phyloP scores from a whole-genome alignment of 2,113 vertebrate species.

The Marmota monax region DNA sequence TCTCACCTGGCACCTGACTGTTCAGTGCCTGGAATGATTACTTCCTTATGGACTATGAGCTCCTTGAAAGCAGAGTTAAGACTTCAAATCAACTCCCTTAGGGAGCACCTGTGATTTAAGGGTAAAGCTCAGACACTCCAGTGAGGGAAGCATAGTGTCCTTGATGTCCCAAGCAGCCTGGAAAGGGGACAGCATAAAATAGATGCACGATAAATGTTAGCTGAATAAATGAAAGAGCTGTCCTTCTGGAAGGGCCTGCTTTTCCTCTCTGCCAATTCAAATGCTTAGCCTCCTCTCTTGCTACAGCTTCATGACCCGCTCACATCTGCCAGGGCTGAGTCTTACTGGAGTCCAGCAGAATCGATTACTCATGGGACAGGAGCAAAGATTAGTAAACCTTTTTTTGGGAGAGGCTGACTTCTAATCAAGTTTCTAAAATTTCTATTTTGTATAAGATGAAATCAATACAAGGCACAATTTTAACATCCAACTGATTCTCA shows the following conservation, averaged over 20 bases:
- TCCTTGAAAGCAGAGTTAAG: constrained; percentile 4
- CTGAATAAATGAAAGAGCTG: not conserved
- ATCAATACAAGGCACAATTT: not conserved
- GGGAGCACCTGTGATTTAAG: not conserved
- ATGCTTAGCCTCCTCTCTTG: not conserved
- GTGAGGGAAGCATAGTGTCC: not conserved
- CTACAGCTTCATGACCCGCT: not conserved
- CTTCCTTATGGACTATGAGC: not conserved
- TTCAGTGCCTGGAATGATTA: not conserved
- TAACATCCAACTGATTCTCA: not conserved
- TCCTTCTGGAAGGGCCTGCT: not conserved
- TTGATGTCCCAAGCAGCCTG: not conserved
- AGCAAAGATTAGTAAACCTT: not conserved
- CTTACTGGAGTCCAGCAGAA: not conserved
- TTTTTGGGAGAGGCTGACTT: not conserved
- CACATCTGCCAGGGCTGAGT: not conserved
- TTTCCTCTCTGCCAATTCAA: not conserved
- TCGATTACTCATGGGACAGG: not conserved
- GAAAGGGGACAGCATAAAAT: not conserved
- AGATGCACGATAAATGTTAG: not conserved
- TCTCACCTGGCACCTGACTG: not conserved
- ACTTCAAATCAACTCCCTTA: not conserved
- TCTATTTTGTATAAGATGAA: not conserved
- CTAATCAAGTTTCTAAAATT: not conserved
- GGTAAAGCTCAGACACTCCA: not conserved